Evolutionary conservation across 1,140 invertebrate species (phyloP).

Genomic region (Trialeurodes vaporariorum): DNA sequence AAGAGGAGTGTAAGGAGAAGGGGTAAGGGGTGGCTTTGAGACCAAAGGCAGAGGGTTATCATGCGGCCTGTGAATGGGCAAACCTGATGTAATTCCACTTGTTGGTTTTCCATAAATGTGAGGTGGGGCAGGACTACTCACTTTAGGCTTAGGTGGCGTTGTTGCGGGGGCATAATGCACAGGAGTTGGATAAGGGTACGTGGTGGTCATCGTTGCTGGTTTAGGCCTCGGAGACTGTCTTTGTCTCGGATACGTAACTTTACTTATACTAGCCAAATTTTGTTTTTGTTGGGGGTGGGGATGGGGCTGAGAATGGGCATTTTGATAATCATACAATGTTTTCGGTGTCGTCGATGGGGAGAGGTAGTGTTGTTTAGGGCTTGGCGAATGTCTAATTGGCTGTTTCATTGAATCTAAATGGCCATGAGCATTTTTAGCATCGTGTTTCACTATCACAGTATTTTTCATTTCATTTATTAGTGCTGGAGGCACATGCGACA

Average conservation of each 20-base stretch:
- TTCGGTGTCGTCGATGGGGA: slow-evolving; percentile 29
- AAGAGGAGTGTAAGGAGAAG: slow-evolving; percentile 49
- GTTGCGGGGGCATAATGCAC: slow-evolving; percentile 29
- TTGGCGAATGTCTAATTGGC: slow-evolving; percentile 31
- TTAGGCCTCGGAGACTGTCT: slow-evolving; percentile 30
- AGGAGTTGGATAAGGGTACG: slow-evolving; percentile 17
- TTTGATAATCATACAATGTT: slow-evolving; percentile 25
- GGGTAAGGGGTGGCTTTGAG: slow-evolving; percentile 49
- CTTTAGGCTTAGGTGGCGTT: slow-evolving; percentile 50
- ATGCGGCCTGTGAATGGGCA: slow-evolving; percentile 43
- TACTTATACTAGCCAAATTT: slow-evolving; percentile 24
- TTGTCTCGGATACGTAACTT: slow-evolving; percentile 21
- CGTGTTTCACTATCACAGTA: slow-evolving; percentile 66
- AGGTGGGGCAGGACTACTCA: slow-evolving; percentile 62
- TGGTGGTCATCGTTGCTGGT: slow-evolving; percentile 14
- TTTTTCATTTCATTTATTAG: slow-evolving; percentile 53
- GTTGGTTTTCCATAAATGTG: slow-evolving; percentile 63
- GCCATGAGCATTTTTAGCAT: slow-evolving; percentile 41
- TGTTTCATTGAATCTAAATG: slow-evolving; percentile 38
- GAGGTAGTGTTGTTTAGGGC: slow-evolving; percentile 16
- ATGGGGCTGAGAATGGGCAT: neutral
- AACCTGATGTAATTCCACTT: slow-evolving; percentile 46
- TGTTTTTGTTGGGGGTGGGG: slow-evolving; percentile 12
- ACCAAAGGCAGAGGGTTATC: slow-evolving; percentile 46
- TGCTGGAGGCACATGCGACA: slow-evolving; percentile 36